Conservation (phyloP, 2,113 vertebrate genomes). For the Chaetura pelagica region DNA sequence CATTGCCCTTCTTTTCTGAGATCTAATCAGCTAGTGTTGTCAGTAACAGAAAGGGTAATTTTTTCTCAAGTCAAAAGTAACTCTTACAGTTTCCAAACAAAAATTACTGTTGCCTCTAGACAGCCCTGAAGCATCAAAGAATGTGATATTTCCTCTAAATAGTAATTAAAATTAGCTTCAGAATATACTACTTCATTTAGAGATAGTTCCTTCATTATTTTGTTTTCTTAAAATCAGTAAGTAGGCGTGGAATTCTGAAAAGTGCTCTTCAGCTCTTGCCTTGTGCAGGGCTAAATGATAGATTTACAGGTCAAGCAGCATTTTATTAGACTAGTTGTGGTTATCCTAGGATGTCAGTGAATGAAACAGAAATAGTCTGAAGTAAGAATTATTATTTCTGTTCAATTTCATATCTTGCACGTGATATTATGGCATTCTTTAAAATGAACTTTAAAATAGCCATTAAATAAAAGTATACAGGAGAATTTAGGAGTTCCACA, state of each 20-base stretch:
- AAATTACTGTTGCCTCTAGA: neutral
- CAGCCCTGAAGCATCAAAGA: neutral
- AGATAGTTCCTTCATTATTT: neutral
- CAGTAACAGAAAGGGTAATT: neutral
- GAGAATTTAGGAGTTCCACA: neutral
- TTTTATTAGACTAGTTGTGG: neutral
- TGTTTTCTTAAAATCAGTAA: neutral
- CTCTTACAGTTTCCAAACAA: neutral
- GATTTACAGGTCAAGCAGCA: neutral
- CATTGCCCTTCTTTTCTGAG: neutral
- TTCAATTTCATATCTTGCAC: neutral
- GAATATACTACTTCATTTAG: neutral
- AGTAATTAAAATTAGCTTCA: neutral
- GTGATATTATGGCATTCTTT: neutral
- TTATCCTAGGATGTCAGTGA: neutral
- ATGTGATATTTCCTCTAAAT: neutral
- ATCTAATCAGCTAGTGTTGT: neutral
- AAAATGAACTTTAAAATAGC: neutral
- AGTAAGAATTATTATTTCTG: neutral
- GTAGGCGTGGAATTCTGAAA: neutral
- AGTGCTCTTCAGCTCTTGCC: neutral
- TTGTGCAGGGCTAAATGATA: neutral
- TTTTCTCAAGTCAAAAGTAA: neutral
- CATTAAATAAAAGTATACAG: neutral
- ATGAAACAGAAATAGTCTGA: neutral